A percentile compares a stretch with the other conserved stretches of the same genome.
Evolutionary conservation across 2,888 invertebrate genomes (phyloP).

Genomic region (Hypena proboscidalis): DNA sequence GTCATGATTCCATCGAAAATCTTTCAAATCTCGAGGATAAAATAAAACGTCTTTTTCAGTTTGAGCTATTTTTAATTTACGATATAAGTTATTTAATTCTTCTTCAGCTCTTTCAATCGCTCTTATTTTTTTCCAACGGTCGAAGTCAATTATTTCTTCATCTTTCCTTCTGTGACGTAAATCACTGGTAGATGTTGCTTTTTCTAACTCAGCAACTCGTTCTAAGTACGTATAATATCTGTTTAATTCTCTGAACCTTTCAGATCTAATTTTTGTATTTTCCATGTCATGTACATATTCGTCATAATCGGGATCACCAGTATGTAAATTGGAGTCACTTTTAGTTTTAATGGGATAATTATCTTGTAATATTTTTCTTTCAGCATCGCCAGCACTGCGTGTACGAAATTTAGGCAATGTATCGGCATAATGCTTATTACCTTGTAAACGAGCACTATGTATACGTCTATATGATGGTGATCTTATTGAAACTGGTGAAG

Average conservation of each 20-base stretch:
- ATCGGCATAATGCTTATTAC: conserved; percentile 61
- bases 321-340: conserved; percentile 69
- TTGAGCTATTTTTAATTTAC: conserved; percentile 91
- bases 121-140: conserved; percentile 93
- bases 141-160: conserved; percentile 94
- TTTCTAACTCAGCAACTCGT: conserved; percentile 92
- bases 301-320: conserved; percentile 87
- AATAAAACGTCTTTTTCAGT: conserved; percentile 94
- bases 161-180: conserved; percentile 90
- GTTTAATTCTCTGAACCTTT: conserved; percentile 93
- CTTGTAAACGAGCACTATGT: conserved; percentile 77
- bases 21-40: conserved; percentile 90
- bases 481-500: conserved; percentile 86
- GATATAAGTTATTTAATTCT: conserved; percentile 91
- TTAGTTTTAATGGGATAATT: conserved; percentile 55
- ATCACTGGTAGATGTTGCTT: conserved; percentile 89
- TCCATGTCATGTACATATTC: conserved; percentile 88
- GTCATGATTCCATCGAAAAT: conserved; percentile 91
- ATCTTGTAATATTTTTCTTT: conserved; percentile 57
- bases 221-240: conserved; percentile 94
- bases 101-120: conserved; percentile 92
- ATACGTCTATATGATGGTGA: conserved; percentile 89
- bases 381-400: conserved; percentile 88
- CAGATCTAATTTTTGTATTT: conserved; percentile 88
- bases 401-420: conserved; percentile 79